Base-by-base conservation (phyloP, 2,888 invertebrate genomes). In the Hedya salicella region DNA sequence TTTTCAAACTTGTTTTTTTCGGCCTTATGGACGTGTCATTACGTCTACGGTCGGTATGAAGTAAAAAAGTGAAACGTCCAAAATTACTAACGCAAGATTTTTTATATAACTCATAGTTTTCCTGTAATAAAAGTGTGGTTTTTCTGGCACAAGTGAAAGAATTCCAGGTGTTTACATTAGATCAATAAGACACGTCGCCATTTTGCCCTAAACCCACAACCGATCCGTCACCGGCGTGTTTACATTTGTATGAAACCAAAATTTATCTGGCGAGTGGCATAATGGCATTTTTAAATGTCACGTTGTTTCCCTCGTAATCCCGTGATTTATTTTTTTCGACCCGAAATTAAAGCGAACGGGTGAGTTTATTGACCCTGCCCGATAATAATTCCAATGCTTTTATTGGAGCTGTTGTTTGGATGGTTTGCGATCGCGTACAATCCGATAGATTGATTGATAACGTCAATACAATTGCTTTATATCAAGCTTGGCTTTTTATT, bases 151-250 rank as follows among this genome's bases (percentile, higher is more conserved):
- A n/a, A n/a, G n/a, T n/a, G n/a, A n/a, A n/a, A n/a, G n/a, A n/a
- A n/a, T n/a, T n/a, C n/a, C 25, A 25, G 6, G 6, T 25, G 3
- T 25, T 4, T 4, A 3, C 25, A 25, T 25, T 25, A 25, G 25
- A 25, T 25, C 25, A 25, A 25, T 25, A 25, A 25, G 25, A 25
- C 25, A 25, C 3, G 25, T 6, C 3, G 25, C 25, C 25, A 25
- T 25, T 25, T 25, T 25, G 3, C 25, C 6, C 25, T 25, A 60
- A 67, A 68, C 71, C 59, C 69, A 71, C 70, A 71, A 70, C 70
- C 70, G 70, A 73, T 75, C 73, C 70, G 71, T 71, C 75, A 75
- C 69, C 69, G 69, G 65, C 65, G 62, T 69, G 70, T 65, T 68
- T 67, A 48, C 53, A 54, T 63, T 61, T 25, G 60, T 62, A 66